A percentile compares a stretch with the other conserved stretches of the same genome.
Conservation (phyloP, 1,140 invertebrate species). For the Thaumatotibia leucotreta region DNA sequence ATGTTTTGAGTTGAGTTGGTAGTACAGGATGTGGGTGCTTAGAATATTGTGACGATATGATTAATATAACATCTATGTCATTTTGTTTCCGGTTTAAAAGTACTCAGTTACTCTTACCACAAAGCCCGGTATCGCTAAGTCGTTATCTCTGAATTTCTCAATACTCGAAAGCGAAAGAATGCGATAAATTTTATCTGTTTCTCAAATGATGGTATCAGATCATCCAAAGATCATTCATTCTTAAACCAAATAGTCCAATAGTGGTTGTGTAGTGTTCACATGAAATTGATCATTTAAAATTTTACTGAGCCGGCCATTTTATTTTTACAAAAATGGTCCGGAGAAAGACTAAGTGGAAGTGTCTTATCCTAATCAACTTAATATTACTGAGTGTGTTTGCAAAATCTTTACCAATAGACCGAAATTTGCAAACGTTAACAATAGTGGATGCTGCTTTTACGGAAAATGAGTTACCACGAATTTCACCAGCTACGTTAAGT, state of each 20-base stretch:
- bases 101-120: neutral
- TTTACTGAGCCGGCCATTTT: conserved; percentile 32
- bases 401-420: conserved; percentile 30
- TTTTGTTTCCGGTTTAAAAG: no score
- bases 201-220: neutral
- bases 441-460: neutral
- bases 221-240: neutral
- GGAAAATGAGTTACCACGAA: neutral
- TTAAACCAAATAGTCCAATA: conserved; percentile 30
- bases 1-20: no score
- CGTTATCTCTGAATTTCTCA: conserved; percentile 2
- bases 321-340: conserved; percentile 43
- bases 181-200: neutral
- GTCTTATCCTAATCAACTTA: conserved; percentile 26
- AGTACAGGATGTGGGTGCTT: no score
- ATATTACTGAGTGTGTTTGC: conserved; percentile 30
- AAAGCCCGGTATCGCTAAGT: neutral
- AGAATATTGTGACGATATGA: no score
- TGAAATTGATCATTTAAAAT: conserved; percentile 23
- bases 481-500: neutral
- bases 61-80: no score
- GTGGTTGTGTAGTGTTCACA: conserved; percentile 32
- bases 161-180: neutral
- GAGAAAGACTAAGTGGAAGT: conserved; percentile 45
- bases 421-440: neutral